Base-by-base conservation (phyloP, 2,888 invertebrate genomes). In the Elmis aenea region DNA sequence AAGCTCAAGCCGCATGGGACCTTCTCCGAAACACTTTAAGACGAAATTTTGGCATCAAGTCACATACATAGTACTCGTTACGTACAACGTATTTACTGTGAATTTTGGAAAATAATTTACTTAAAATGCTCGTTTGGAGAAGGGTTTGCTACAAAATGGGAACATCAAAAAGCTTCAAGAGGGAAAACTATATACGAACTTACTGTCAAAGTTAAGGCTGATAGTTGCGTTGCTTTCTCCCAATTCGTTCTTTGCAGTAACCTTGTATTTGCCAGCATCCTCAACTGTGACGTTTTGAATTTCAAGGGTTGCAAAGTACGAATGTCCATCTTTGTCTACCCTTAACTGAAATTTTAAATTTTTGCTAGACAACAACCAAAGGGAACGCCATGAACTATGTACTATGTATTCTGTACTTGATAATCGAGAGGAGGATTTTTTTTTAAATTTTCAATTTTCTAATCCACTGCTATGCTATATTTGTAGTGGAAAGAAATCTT, bases 131-230 rank as follows among this genome's bases (percentile, higher is more conserved):
- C n/a, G n/a, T n/a, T n/a, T n/a, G n/a, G n/a, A n/a, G n/a, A n/a
- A n/a, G n/a, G n/a, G n/a, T n/a, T n/a, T n/a, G n/a, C n/a, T n/a
- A n/a, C n/a, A n/a, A n/a, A n/a, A n/a, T n/a, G n/a, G n/a, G n/a
- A n/a, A n/a, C n/a, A n/a, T n/a, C n/a, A n/a, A 18, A 18, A 18
- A 18, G 18, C 18, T 18, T 18, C 8, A 18, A 18, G 18, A 6
- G 5, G 5, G 8, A 18, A 18, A 24, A 30, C 26, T 29, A 15
- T 16, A 25, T 20, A 25, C 36, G 15, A 26, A 87, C 92, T 90
- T 80, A 95, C 95, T 94, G 83, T 93, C 93, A 76, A 95, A 93
- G 75, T 95, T 95, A 60, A 95, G 83, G 74, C 93, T 93, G 71
- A 94, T 92, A 48, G 93, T 93, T 46, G 93, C 93, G 70, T 93